Percentiles rank a stretch among this genome's conserved stretches.
Evolutionary conservation across 2,113 vertebrate species (phyloP).

Genomic region (Condylura cristata): DNA sequence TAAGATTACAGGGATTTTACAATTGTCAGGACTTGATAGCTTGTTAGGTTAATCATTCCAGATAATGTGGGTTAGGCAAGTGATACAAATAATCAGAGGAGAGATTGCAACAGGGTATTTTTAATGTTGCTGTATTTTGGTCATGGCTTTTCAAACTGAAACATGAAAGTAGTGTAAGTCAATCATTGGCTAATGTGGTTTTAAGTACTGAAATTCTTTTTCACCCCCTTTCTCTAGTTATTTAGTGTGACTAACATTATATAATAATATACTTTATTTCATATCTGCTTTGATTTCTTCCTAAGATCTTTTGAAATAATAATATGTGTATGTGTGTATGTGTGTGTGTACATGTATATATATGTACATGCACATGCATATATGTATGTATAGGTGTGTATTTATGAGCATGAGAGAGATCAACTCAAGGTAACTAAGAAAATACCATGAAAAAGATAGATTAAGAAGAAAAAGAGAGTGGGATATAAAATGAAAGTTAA

Average conservation of each 20-base stretch:
- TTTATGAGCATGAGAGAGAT: background rate
- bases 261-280: background rate
- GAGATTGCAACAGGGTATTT: background rate
- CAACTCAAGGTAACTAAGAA: background rate
- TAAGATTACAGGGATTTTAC: constrained; percentile 49
- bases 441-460: no score
- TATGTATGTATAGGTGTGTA: background rate
- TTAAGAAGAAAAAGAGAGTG: background rate
- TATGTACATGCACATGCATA: background rate
- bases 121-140: background rate
- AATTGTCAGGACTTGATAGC: background rate
- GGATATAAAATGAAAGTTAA: background rate
- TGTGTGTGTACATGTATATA: background rate
- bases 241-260: background rate
- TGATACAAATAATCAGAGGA: background rate
- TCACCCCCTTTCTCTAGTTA: background rate
- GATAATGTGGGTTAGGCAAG: background rate
- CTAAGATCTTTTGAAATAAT: background rate
- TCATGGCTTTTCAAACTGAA: constrained; percentile 24
- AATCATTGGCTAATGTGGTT: background rate
- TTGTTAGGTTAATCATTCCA: background rate
- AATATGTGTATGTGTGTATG: background rate
- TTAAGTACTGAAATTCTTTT: constrained; percentile 23
- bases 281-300: background rate
- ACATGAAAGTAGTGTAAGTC: background rate